Percentiles rank a stretch among this genome's conserved stretches.
Evolutionary conservation across 2,113 vertebrate species (phyloP).

Genomic region (Hypanus sabinus): DNA sequence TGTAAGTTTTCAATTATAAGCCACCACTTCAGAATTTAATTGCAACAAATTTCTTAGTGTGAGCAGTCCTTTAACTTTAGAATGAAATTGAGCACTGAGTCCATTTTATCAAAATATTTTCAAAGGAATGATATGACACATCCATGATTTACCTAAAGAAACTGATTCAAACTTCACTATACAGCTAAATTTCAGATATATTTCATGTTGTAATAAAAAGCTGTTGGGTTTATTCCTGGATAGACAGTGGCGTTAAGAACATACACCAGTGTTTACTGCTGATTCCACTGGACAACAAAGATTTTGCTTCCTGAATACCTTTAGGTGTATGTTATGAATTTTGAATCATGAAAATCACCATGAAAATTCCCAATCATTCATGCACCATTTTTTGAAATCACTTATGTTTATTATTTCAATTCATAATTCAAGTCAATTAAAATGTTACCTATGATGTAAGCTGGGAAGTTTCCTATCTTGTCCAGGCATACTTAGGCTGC

Average conservation of each 20-base stretch:
- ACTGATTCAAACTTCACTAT: not conserved
- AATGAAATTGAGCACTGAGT: not conserved
- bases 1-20: not conserved
- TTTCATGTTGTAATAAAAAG: not conserved
- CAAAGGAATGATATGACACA: not conserved
- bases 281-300: too few relatives aligned
- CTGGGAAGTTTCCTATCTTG: too few relatives aligned
- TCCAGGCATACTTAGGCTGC: too few relatives aligned
- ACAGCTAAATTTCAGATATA: constrained; percentile 4
- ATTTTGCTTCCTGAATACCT: too few relatives aligned
- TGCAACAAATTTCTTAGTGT: not conserved
- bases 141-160: not conserved
- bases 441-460: too few relatives aligned
- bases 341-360: too few relatives aligned
- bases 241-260: not conserved
- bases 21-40: not conserved
- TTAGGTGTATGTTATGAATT: too few relatives aligned
- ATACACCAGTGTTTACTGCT: not conserved
- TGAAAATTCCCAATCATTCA: too few relatives aligned
- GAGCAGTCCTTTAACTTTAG: not conserved
- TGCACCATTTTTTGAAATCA: too few relatives aligned
- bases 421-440: too few relatives aligned
- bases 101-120: not conserved
- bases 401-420: too few relatives aligned
- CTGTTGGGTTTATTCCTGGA: not conserved